These are phyloP conservation scores for Pao palembangensis DNA, from an alignment of 2,113 vertebrate genomes.

Conservation along the genomic window DNA sequence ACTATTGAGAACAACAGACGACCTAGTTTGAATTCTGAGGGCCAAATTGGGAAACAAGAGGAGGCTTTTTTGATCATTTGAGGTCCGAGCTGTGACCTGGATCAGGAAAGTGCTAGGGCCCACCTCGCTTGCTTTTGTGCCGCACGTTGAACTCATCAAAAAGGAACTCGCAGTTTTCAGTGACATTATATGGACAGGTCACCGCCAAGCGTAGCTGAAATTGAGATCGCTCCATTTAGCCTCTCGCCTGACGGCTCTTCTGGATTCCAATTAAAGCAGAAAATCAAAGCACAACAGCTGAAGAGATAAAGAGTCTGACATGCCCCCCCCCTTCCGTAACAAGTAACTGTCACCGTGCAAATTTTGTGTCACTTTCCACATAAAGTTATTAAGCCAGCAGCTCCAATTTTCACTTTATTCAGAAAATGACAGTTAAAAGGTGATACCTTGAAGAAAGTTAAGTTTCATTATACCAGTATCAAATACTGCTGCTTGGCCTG, in stretches of 20 bases:
- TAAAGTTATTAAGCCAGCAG: conserved; percentile 5
- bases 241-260: conserved; percentile 20
- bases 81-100: too few species aligned
- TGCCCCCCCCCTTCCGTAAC: background rate
- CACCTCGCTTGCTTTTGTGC: too few species aligned
- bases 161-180: background rate
- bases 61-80: too few species aligned
- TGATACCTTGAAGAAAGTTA: background rate
- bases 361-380: background rate
- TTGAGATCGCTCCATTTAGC: conserved; percentile 12
- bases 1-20: conserved; percentile 50
- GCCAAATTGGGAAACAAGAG: background rate
- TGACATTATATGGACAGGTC: conserved; percentile 14
- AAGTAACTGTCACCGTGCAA: conserved; percentile 1
- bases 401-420: background rate
- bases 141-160: too few species aligned
- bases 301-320: conserved; percentile 20
- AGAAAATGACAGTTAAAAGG: conserved; percentile 23
- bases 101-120: too few species aligned
- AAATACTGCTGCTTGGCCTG: background rate
- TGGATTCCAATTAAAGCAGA: conserved; percentile 35
- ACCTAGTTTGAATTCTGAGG: conserved; percentile 41
- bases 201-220: conserved; percentile 5
- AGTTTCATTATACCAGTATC: background rate
- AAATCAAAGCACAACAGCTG: conserved; percentile 25